A percentile compares a stretch with the other conserved stretches of the same genome.
Conservation (phyloP, 2,888 invertebrate genomes). For the Abrostola tripartita region DNA sequence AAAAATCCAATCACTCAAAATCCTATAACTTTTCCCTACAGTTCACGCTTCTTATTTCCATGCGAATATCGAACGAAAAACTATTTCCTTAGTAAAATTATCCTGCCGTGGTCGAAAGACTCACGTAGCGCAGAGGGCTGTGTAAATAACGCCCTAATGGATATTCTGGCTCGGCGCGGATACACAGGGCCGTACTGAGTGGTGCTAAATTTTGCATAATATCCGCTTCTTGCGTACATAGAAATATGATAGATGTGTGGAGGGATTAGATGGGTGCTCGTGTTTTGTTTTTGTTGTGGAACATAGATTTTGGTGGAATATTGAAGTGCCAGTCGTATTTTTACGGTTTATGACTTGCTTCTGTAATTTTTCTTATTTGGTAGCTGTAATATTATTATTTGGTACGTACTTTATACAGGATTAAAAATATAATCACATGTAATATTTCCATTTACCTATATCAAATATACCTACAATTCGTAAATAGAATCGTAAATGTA, state of each 20-base stretch:
- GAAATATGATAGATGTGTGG: conserved; percentile 32
- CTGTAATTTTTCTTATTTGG: too few species aligned
- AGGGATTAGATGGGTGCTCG: conserved; percentile 30
- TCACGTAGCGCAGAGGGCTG: conserved; percentile 73
- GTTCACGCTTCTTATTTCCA: conserved; percentile 39
- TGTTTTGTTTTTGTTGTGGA: conserved; percentile 13
- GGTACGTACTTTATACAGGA: too few species aligned
- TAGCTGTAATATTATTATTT: too few species aligned
- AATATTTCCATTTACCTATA: too few species aligned
- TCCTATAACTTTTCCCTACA: conserved; percentile 7
- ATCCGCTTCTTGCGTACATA: conserved; percentile 33
- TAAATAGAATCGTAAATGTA: too few species aligned
- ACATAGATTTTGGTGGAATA: neutral
- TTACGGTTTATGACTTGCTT: neutral
- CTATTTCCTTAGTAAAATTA: conserved; percentile 75
- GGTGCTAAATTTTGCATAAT: conserved; percentile 47
- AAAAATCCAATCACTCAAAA: conserved; percentile 34
- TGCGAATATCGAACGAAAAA: conserved; percentile 66
- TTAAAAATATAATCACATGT: too few species aligned
- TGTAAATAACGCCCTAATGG: conserved; percentile 84
- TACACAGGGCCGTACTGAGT: conserved; percentile 55
- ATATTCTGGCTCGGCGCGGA: conserved; percentile 74
- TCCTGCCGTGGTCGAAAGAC: conserved; percentile 67
- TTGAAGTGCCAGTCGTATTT: neutral
- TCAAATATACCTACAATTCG: too few species aligned